Conservation (phyloP, 1,140 invertebrate species). For the Nebria ingens region DNA sequence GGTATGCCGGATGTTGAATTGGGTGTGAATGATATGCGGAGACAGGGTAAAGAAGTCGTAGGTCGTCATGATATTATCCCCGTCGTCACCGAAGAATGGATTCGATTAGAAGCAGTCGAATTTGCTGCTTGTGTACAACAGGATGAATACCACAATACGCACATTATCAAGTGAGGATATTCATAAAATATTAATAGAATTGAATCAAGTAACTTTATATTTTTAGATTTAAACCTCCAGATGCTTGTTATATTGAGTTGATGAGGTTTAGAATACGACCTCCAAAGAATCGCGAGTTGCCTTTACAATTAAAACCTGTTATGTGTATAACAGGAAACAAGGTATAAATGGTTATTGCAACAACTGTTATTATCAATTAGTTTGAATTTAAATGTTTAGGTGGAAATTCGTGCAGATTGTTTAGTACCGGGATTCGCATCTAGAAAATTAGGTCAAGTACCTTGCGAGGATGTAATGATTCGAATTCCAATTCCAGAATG, state of each 20-base stretch:
- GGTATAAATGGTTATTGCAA: slow-evolving; percentile 36
- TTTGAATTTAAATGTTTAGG: slow-evolving; percentile 37
- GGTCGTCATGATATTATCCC: slow-evolving; percentile 98
- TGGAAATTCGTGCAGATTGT: slow-evolving; percentile 88
- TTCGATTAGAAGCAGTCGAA: slow-evolving; percentile 85
- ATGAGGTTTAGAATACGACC: slow-evolving; percentile 94
- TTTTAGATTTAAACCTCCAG: slow-evolving; percentile 89
- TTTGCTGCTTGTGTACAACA: slow-evolving; percentile 91
- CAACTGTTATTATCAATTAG: slow-evolving; percentile 2
- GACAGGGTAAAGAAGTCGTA: slow-evolving; percentile 97
- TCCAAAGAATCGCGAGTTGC: slow-evolving; percentile 92
- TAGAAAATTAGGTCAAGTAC: slow-evolving; percentile 87
- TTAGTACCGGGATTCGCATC: slow-evolving; percentile 94
- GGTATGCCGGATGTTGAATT: slow-evolving; percentile 94
- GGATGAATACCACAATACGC: slow-evolving; percentile 81
- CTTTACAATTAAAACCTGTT: slow-evolving; percentile 83
- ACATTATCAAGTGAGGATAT: slow-evolving; percentile 73
- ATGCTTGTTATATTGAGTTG: slow-evolving; percentile 96
- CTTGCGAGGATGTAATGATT: slow-evolving; percentile 95
- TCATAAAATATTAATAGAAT: background rate
- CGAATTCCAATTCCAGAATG: slow-evolving; percentile 96
- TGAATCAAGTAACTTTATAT: slow-evolving; percentile 1
- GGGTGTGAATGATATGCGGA: slow-evolving; percentile 91
- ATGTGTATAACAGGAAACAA: slow-evolving; percentile 79
- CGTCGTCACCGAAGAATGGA: slow-evolving; percentile 99